phyloP scores from a whole-genome alignment of 2,113 vertebrate species.

The Leucosticte australis region DNA sequence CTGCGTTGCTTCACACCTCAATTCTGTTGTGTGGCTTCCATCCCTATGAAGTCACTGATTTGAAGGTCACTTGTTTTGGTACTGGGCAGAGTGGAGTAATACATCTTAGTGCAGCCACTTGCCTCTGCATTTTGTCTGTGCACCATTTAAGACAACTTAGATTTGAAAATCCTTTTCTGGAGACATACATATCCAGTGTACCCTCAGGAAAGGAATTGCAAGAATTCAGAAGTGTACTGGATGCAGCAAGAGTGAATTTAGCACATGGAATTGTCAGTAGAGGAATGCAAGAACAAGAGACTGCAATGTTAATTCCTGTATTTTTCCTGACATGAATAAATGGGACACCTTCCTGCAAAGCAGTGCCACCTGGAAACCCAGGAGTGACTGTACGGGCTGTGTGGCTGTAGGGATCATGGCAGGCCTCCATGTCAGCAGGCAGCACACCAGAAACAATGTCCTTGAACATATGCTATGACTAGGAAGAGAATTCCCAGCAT shows the following conservation, averaged over 20 bases:
- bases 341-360: neutral
- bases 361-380: neutral
- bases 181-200: neutral
- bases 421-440: neutral
- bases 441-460: neutral
- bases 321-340: neutral
- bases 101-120: neutral
- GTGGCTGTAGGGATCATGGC: neutral
- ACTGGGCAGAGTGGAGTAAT: neutral
- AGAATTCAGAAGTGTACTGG: neutral
- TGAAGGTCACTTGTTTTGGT: neutral
- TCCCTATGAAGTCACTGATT: neutral
- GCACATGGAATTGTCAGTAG: neutral
- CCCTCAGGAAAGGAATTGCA: neutral
- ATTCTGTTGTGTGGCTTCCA: neutral
- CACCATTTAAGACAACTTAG: neutral
- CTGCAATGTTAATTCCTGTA: neutral
- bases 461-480: conserved; percentile 5
- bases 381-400: neutral
- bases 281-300: neutral
- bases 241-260: neutral
- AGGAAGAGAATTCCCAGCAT: neutral
- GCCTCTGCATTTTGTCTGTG: neutral
- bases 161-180: neutral
- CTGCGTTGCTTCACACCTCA: neutral